Evolutionary conservation across 2,113 vertebrate genomes (phyloP).

Genomic region (Cyanoramphus novaezelandiae): DNA sequence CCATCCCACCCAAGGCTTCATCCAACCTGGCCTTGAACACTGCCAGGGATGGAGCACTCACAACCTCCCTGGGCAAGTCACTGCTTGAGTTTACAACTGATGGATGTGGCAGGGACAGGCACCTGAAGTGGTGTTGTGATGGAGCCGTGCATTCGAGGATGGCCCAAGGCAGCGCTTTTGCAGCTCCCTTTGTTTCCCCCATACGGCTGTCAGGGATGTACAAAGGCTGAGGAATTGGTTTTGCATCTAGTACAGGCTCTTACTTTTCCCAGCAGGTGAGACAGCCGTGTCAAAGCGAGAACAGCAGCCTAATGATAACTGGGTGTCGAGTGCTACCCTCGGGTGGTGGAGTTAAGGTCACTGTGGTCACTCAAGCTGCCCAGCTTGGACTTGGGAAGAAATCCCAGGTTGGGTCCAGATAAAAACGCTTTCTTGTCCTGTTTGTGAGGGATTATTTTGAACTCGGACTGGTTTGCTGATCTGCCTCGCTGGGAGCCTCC

Average conservation of each 20-base stretch:
- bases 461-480: background rate
- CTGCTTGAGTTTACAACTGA: too few relatives aligned
- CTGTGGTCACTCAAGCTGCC: background rate
- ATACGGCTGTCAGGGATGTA: background rate
- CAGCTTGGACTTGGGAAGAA: background rate
- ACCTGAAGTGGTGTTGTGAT: background rate
- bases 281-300: background rate
- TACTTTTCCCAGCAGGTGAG: background rate
- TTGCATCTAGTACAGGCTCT: background rate
- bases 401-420: background rate
- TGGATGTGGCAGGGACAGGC: too few relatives aligned
- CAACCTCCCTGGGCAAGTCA: too few relatives aligned
- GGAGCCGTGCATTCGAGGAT: background rate
- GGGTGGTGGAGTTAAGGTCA: background rate
- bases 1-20: too few relatives aligned
- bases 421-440: background rate
- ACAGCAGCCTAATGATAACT: background rate
- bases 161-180: background rate
- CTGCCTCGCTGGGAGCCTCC: background rate
- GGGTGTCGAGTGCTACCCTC: background rate
- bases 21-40: too few relatives aligned
- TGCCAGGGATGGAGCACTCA: too few relatives aligned
- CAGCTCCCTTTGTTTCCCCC: background rate
- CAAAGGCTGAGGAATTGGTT: background rate
- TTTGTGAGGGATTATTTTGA: background rate